Base-by-base conservation (phyloP, 2,888 invertebrate species). In the Papilio demoleus region DNA sequence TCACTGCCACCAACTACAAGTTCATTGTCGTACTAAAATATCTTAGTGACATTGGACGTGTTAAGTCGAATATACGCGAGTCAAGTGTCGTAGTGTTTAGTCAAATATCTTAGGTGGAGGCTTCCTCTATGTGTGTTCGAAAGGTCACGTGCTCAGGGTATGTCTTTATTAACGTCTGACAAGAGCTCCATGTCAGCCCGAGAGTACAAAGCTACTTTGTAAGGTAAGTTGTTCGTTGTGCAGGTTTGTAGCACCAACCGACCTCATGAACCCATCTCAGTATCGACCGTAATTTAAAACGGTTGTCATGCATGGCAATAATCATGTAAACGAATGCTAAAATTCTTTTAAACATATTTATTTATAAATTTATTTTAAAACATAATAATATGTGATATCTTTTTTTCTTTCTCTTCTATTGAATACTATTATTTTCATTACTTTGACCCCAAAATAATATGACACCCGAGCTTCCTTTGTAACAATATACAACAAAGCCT, bases 291-390 rank as follows among this genome's bases (percentile, higher is more conserved):
- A 53, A n/a, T n/a, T 53, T 53, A 53, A n/a, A 53, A 31, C 9
- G 8, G 53, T 53, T n/a, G 53, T 9, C 14, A 17, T 53, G n/a
- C 53, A 50, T 50, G 22, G 47, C 22, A 31, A 53, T 53, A 53
- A 27, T 47, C 9, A 22, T 53, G 27, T 53, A 31, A 14, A 17
- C 31, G n/a, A 31, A 53, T 17, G 53, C 27, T 50, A 50, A 53
- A 27, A 27, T 53, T 14, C 8, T 53, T 53, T 27, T 27, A 27
- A 31, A 27, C 19, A 2, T 45, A 3, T 19, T 22, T 22, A 22
- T 22, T 22, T 45, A 45, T 22, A 1, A 27, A 53, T n/a, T 50
- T 53, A 14, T 50, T 50, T 24, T 24, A 2, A 24, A 27, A 50
- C n/a, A 27, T 27, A 6, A 27, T 50, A 50, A 14, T 24, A 50